A percentile compares a stretch with the other conserved stretches of the same genome.
phyloP scores from a whole-genome alignment of 2,888 invertebrate species.

The Macrostomum cliftonense region DNA sequence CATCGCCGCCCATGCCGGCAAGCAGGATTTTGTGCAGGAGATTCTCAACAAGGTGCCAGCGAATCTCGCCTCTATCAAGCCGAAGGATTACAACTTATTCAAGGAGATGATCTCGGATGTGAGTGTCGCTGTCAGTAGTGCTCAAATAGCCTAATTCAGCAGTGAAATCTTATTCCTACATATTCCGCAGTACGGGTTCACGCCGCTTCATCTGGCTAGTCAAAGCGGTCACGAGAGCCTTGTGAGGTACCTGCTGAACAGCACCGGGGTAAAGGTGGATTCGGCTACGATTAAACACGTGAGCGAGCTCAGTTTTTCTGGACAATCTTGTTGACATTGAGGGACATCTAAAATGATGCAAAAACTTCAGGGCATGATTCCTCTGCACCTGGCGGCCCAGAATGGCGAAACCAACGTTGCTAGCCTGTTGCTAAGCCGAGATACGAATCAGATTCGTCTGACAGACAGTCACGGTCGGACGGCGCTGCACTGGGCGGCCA shows the following conservation, averaged over 20 bases:
- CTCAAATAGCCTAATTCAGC: too few species aligned
- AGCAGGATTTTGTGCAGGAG: conserved; percentile 85
- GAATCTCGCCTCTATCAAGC: conserved; percentile 80
- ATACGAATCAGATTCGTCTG: conserved; percentile 61
- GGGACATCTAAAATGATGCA: neutral
- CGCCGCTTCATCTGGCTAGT: conserved; percentile 83
- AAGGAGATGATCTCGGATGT: conserved; percentile 8
- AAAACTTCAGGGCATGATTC: conserved; percentile 63
- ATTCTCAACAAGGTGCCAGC: conserved; percentile 77
- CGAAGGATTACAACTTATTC: conserved; percentile 41
- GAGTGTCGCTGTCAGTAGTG: neutral
- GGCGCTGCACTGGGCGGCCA: conserved; percentile 87
- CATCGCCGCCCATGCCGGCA: conserved; percentile 89
- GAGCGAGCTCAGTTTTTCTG: conserved; percentile 2
- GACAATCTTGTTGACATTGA: neutral
- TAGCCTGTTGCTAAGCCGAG: conserved; percentile 79
- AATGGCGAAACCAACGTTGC: conserved; percentile 92
- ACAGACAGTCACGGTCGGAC: conserved; percentile 83
- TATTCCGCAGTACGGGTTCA: conserved; percentile 60
- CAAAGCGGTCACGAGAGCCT: conserved; percentile 96
- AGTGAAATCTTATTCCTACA: neutral
- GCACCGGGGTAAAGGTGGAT: conserved; percentile 90
- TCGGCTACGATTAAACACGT: conserved; percentile 46
- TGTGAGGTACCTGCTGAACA: conserved; percentile 78
- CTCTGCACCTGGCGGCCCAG: conserved; percentile 89